phyloP scores from a whole-genome alignment of 2,797 vertebrate genomes.

The Chaetophractus vellerosus region DNA sequence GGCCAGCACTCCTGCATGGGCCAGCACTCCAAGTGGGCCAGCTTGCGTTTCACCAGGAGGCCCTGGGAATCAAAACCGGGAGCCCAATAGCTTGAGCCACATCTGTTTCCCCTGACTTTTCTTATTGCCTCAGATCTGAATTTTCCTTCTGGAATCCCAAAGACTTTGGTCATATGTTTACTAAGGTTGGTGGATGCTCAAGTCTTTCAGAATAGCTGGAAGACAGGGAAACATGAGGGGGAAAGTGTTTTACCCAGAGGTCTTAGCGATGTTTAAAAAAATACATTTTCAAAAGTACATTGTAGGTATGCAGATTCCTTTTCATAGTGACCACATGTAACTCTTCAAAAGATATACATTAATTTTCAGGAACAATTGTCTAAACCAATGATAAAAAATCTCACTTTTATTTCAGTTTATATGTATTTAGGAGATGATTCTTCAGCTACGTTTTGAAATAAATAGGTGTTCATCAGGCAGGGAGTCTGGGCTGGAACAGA shows the following conservation, averaged over 20 bases:
- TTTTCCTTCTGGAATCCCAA: neutral
- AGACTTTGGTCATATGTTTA: neutral
- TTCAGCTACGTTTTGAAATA: too few species aligned
- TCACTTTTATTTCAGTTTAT: too few species aligned
- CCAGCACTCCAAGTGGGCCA: too few species aligned
- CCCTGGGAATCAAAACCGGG: too few species aligned
- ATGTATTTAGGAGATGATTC: too few species aligned
- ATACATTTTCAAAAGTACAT: neutral
- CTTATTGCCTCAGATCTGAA: neutral
- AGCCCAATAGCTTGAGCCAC: too few species aligned
- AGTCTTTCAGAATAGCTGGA: neutral
- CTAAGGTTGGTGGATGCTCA: neutral
- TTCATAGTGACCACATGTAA: neutral
- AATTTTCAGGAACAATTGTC: too few species aligned
- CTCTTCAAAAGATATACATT: neutral
- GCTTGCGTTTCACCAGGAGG: too few species aligned
- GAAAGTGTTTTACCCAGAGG: neutral
- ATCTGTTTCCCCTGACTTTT: neutral
- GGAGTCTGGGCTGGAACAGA: too few species aligned
- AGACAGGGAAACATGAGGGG: accelerated
- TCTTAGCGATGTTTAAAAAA: neutral
- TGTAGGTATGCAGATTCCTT: neutral
- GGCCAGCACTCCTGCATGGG: too few species aligned
- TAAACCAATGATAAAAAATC: too few species aligned
- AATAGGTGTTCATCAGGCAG: too few species aligned